phyloP scores from a whole-genome alignment of 2,797 vertebrate genomes.

The Babyrousa celebensis region DNA sequence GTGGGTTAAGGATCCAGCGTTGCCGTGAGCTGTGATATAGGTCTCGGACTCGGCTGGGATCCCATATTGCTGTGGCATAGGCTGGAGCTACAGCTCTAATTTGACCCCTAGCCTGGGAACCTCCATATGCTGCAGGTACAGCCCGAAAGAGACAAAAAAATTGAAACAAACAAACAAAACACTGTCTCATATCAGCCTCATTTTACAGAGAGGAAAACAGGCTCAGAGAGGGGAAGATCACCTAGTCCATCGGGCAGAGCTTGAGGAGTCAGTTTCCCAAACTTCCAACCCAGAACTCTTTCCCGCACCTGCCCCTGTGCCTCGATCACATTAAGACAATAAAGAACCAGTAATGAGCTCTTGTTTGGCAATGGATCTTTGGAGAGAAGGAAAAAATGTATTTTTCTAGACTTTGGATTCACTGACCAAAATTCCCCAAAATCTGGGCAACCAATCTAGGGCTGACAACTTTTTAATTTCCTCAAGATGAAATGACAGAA shows the following conservation, averaged over 20 bases:
- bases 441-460: not conserved
- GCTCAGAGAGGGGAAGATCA: not conserved
- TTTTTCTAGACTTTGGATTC: not conserved
- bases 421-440: slow-evolving; percentile 16
- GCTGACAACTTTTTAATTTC: slow-evolving; percentile 47
- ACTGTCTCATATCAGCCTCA: not conserved
- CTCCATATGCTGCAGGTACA: no score
- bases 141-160: no score
- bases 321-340: not conserved
- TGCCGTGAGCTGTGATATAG: no score
- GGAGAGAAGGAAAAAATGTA: not conserved
- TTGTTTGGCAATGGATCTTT: slow-evolving; percentile 19
- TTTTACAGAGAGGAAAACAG: not conserved
- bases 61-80: no score
- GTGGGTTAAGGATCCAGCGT: no score
- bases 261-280: not conserved
- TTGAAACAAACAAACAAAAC: no score
- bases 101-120: no score
- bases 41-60: no score
- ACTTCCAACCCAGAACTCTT: not conserved
- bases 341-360: not conserved
- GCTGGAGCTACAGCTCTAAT: no score
- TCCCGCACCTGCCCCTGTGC: not conserved
- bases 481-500: slow-evolving; percentile 38
- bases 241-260: not conserved